Evolutionary conservation across 2,113 vertebrate genomes (phyloP).

Genomic region (Lates calcarifer): DNA sequence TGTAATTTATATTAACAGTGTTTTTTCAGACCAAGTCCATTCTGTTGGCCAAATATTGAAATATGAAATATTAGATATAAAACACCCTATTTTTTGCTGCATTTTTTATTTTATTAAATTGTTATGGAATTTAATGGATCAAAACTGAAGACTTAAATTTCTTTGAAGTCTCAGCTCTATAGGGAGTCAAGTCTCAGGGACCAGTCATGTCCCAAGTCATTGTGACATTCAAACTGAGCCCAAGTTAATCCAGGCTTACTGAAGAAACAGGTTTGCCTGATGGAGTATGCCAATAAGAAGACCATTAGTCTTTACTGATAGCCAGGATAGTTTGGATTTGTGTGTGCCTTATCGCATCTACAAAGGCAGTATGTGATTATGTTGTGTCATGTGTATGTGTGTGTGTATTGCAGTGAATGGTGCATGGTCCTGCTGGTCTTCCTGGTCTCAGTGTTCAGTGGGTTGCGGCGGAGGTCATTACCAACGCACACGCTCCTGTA

Average conservation of each 20-base stretch:
- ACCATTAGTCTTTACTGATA: not conserved
- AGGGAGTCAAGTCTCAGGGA: not conserved
- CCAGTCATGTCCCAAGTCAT: not conserved
- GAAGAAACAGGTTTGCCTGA: not conserved
- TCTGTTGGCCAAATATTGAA: not conserved
- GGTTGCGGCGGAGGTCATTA: conserved; percentile 97
- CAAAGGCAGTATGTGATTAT: not conserved
- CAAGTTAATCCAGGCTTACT: not conserved
- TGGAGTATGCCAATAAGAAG: not conserved
- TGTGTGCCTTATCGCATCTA: not conserved
- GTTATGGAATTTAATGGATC: not conserved
- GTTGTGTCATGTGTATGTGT: conserved; percentile 8
- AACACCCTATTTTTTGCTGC: not conserved
- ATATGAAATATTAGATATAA: not conserved
- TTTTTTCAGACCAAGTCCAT: not conserved
- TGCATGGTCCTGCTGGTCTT: conserved; percentile 97
- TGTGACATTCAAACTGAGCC: not conserved
- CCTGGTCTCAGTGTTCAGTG: conserved; percentile 96
- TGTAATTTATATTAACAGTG: too few relatives aligned
- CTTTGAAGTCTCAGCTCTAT: too few relatives aligned
- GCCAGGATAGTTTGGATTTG: not conserved
- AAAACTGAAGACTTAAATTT: not conserved
- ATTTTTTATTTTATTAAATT: not conserved
- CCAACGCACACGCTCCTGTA: conserved; percentile 95
- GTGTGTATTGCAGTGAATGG: conserved; percentile 88